Evolutionary conservation across 2,797 vertebrate genomes (phyloP).

Genomic region (Hippoglossus hippoglossus): DNA sequence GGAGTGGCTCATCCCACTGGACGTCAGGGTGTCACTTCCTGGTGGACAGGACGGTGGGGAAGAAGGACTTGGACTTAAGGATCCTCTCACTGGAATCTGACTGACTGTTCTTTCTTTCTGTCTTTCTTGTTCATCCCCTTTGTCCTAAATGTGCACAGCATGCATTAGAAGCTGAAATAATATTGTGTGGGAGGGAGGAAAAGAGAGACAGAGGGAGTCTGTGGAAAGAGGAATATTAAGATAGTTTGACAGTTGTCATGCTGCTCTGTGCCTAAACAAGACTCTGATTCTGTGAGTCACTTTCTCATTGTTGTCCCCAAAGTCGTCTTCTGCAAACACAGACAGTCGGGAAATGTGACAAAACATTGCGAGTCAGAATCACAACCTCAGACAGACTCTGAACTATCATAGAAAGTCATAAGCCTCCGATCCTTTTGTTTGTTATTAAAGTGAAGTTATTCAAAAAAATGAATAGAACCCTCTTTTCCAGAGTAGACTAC

Average conservation of each 20-base stretch:
- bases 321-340: slow-evolving; percentile 28
- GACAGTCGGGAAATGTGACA: slow-evolving; percentile 20
- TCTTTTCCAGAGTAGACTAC: slow-evolving; percentile 13
- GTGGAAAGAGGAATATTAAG: slow-evolving; percentile 4
- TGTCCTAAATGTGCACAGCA: neutral
- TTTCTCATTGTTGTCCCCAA: slow-evolving; percentile 26
- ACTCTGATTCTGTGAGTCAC: slow-evolving; percentile 6
- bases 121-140: neutral
- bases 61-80: neutral
- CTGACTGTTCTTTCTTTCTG: neutral
- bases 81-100: no score
- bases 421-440: slow-evolving; percentile 8
- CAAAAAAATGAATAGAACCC: slow-evolving; percentile 1
- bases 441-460: slow-evolving; percentile 13
- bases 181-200: neutral
- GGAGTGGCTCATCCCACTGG: neutral
- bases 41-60: neutral
- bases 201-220: slow-evolving; percentile 10
- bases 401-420: slow-evolving; percentile 9
- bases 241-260: slow-evolving; percentile 6
- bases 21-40: neutral
- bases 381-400: slow-evolving; percentile 11
- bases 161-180: neutral
- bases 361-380: slow-evolving; percentile 21
- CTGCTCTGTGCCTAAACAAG: slow-evolving; percentile 8